These are phyloP conservation scores for Brachypodius melanocephalos DNA, from an alignment of 2,113 vertebrate species.

Conservation along the genomic window DNA sequence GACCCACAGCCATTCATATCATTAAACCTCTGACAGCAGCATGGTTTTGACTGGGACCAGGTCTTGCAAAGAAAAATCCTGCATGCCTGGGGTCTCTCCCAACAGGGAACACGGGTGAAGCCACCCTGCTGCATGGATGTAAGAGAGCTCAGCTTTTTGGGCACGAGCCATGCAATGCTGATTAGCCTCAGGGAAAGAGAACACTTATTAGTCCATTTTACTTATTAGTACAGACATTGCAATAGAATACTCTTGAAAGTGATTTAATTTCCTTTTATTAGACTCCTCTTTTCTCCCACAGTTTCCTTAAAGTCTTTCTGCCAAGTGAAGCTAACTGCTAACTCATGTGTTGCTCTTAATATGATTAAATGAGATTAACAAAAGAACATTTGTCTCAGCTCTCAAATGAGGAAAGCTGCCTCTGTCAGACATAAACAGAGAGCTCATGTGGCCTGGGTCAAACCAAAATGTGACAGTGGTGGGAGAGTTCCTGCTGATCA, in stretches of 20 bases:
- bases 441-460: neutral
- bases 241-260: constrained; percentile 22
- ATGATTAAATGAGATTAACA: constrained; percentile 4
- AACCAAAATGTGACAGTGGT: neutral
- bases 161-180: rapidly evolving
- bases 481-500: neutral
- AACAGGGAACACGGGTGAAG: neutral
- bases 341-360: neutral
- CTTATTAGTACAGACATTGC: constrained; percentile 22
- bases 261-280: constrained; percentile 35
- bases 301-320: constrained; percentile 24
- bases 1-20: neutral
- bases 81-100: neutral
- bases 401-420: neutral
- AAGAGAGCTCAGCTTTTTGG: neutral
- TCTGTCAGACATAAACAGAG: constrained; percentile 6
- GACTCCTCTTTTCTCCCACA: neutral
- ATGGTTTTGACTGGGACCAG: rapidly evolving
- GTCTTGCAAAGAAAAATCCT: neutral
- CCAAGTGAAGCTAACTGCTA: constrained; percentile 26
- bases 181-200: neutral
- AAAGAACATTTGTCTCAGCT: neutral
- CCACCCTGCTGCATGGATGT: neutral
- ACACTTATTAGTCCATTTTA: constrained; percentile 16
- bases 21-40: neutral